Evolutionary conservation across 2,797 vertebrate species (phyloP).

Genomic region (Cichlasoma orientale): DNA sequence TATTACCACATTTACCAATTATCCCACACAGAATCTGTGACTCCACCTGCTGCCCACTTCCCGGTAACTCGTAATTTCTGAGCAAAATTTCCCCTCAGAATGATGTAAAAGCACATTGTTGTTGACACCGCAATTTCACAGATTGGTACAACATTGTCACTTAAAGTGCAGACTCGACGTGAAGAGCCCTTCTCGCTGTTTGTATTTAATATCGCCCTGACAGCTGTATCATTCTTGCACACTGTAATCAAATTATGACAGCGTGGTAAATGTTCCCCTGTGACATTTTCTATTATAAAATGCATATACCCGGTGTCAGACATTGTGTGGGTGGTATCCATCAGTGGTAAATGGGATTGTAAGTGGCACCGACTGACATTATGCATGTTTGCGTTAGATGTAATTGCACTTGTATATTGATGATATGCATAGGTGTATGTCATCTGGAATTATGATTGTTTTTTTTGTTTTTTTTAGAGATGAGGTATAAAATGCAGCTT

Average conservation of each 20-base stretch:
- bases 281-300: slow-evolving; percentile 80
- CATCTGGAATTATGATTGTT: slow-evolving; percentile 57
- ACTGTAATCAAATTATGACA: slow-evolving; percentile 79
- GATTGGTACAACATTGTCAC: slow-evolving; percentile 67
- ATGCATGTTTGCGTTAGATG: slow-evolving; percentile 45
- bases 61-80: slow-evolving; percentile 50
- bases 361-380: slow-evolving; percentile 68
- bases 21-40: slow-evolving; percentile 10
- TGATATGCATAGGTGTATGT: slow-evolving; percentile 66
- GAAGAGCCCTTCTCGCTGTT: slow-evolving; percentile 60
- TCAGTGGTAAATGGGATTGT: slow-evolving; percentile 71
- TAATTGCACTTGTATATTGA: slow-evolving; percentile 68
- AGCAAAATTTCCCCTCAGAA: slow-evolving; percentile 55
- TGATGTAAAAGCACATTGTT: slow-evolving; percentile 69
- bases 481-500: slow-evolving; percentile 9
- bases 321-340: slow-evolving; percentile 65
- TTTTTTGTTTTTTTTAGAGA: slow-evolving; percentile 45
- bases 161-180: slow-evolving; percentile 72
- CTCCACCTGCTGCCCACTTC: not conserved
- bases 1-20: slow-evolving; percentile 28
- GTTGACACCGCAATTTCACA: slow-evolving; percentile 75
- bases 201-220: slow-evolving; percentile 73
- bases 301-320: slow-evolving; percentile 66
- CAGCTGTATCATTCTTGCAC: slow-evolving; percentile 75
- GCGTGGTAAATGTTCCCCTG: slow-evolving; percentile 71